phyloP scores from a whole-genome alignment of 2,888 invertebrate genomes.

The Drosophila bunnanda region DNA sequence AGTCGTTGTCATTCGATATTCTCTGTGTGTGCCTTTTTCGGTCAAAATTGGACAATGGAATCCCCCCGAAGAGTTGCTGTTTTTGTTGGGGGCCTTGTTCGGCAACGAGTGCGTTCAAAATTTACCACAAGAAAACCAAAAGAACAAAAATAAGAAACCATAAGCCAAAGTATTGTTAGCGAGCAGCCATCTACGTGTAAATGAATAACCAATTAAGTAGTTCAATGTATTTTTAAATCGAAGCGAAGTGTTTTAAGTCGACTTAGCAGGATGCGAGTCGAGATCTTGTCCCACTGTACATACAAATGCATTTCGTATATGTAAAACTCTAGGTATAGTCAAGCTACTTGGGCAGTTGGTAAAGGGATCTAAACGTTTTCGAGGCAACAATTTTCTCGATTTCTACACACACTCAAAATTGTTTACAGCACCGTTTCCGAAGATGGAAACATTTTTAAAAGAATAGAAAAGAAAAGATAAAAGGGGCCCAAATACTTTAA shows the following conservation, averaged over 20 bases:
- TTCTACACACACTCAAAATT: conserved; percentile 31
- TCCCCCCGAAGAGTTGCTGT: conserved; percentile 48
- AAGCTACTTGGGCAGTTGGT: conserved; percentile 38
- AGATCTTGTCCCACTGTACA: conserved; percentile 73
- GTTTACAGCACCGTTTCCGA: conserved; percentile 21
- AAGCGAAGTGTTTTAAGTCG: conserved; percentile 57
- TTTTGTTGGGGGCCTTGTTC: conserved; percentile 52
- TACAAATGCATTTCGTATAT: conserved; percentile 70
- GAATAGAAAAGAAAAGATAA: not conserved
- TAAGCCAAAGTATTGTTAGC: conserved; percentile 67
- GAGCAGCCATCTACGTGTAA: conserved; percentile 39
- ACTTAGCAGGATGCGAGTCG: conserved; percentile 33
- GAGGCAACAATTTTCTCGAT: conserved; percentile 23
- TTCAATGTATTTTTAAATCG: conserved; percentile 70
- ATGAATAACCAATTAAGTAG: conserved; percentile 60
- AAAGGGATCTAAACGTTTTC: conserved; percentile 33
- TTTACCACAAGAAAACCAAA: conserved; percentile 45
- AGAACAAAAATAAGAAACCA: conserved; percentile 28
- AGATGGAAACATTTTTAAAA: conserved; percentile 10
- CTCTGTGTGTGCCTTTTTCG: conserved; percentile 82
- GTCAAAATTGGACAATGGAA: conserved; percentile 75
- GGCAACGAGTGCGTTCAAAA: conserved; percentile 71
- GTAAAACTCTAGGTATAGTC: conserved; percentile 33
- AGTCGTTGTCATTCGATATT: conserved; percentile 75
- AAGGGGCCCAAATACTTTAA: conserved; percentile 10